Percentiles rank a stretch among this genome's conserved stretches.
Evolutionary conservation across 1,140 invertebrate species (phyloP).

Genomic region (Bradysia coprophila): DNA sequence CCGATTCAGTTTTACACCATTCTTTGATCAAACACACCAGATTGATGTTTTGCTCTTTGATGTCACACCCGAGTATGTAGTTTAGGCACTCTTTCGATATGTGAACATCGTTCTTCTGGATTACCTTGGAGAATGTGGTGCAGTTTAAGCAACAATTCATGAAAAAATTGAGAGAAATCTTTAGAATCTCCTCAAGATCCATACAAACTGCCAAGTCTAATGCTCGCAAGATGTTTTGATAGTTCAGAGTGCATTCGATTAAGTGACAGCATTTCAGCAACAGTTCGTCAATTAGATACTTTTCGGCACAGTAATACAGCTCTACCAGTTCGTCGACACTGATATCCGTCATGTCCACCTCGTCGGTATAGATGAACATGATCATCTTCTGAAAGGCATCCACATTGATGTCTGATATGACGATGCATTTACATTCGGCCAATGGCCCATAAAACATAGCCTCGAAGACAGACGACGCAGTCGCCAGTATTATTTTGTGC

Average conservation of each 20-base stretch:
- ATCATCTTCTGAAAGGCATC: slow-evolving; percentile 16
- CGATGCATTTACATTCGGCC: slow-evolving; percentile 8
- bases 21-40: background rate
- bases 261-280: slow-evolving; percentile 11
- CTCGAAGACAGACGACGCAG: slow-evolving; percentile 55
- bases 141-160: background rate
- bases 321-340: slow-evolving; percentile 17
- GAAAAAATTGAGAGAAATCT: background rate
- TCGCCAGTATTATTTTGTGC: slow-evolving; percentile 46
- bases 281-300: slow-evolving; percentile 18
- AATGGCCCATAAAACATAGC: slow-evolving; percentile 47
- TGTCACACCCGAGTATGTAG: background rate
- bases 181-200: background rate
- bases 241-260: slow-evolving; percentile 14
- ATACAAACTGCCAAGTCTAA: slow-evolving; percentile 16
- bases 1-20: background rate
- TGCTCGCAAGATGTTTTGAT: slow-evolving; percentile 17
- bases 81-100: background rate
- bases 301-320: slow-evolving; percentile 20
- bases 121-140: background rate
- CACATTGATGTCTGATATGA: slow-evolving; percentile 18
- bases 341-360: slow-evolving; percentile 11
- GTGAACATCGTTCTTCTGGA: background rate
- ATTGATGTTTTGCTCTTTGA: background rate
- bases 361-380: slow-evolving; percentile 16